Percentiles rank a stretch among this genome's conserved stretches.
Evolutionary conservation across 1,140 invertebrate genomes (phyloP).

Genomic region (Cyclina sinensis): DNA sequence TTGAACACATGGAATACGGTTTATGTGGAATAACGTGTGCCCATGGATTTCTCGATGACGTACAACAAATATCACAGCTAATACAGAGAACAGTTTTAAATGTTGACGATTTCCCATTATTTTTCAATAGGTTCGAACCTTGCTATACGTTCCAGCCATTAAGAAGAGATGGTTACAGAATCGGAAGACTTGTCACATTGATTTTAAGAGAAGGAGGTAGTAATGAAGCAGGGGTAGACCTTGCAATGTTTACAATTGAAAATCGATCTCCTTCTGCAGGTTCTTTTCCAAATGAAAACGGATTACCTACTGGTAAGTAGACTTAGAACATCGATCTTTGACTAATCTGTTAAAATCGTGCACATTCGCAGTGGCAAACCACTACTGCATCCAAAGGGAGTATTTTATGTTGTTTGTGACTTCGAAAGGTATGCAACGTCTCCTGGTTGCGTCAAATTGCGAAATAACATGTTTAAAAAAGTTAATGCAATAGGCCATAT

Average conservation of each 20-base stretch:
- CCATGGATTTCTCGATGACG: neutral
- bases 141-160: neutral
- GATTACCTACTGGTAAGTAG: no score
- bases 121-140: no score
- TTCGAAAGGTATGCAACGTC: no score
- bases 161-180: neutral
- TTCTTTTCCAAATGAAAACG: neutral
- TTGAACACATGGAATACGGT: neutral
- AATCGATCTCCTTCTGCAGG: neutral
- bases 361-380: no score
- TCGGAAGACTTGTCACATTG: neutral
- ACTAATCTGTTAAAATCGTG: no score
- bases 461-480: no score
- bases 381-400: no score
- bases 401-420: no score
- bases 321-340: no score
- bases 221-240: neutral
- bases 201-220: neutral
- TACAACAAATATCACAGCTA: neutral
- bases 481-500: no score
- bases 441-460: no score
- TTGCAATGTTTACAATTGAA: neutral
- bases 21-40: constrained; percentile 9
- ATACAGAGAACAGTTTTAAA: neutral
- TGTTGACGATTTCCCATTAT: no score